Evolutionary conservation across 2,797 vertebrate genomes (phyloP), one percentile per base, ranked within the genome.

Genomic region (Rallus crepitans): DNA sequence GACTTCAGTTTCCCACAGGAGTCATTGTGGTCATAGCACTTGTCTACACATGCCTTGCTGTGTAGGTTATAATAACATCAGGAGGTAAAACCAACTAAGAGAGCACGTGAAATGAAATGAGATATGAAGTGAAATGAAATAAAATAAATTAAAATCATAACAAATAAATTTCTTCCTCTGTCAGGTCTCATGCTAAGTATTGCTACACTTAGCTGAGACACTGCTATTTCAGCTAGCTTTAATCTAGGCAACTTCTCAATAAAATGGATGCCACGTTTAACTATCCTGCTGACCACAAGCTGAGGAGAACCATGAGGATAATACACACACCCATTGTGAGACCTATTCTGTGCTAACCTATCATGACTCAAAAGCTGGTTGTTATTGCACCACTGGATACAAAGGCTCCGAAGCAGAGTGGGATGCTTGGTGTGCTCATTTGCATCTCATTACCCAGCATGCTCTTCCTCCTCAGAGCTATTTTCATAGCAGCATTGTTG

Each of bases 361-460:
- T 94, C 83, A 71, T 75, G 81, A 59, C 89, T 94, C 93, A 93
- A 91, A 93, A 94, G 95, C 93, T 77, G 89, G 93, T 95, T 96
- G 95, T 95, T 97, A 94, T 37, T 86, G 94, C 79, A 39, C 95
- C 73, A 90, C 75, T 91, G 95, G 91, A 97, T 81, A 94, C 76
- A 94, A 96, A 86, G 42, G 84, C 86, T 95, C 90, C 47, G 35
- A 85, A 82, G 94, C 88, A 76, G 93, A 96, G 91, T 71, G 87
- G 80, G 87, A 87, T 57, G 82, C 89, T 95, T 94, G 68, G 93
- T 56, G 88, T 40, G 66, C 87, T 92, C 94, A 96, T 97, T 96
- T 97, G 95, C 97, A 97, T 97, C 90, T 97, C 95, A 95, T 97
- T 97, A 95, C 94, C 77, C 93, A 95, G 94, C 91, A 92, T 86